phyloP scores from a whole-genome alignment of 2,113 vertebrate genomes.

The Hydrolagus affinis region DNA sequence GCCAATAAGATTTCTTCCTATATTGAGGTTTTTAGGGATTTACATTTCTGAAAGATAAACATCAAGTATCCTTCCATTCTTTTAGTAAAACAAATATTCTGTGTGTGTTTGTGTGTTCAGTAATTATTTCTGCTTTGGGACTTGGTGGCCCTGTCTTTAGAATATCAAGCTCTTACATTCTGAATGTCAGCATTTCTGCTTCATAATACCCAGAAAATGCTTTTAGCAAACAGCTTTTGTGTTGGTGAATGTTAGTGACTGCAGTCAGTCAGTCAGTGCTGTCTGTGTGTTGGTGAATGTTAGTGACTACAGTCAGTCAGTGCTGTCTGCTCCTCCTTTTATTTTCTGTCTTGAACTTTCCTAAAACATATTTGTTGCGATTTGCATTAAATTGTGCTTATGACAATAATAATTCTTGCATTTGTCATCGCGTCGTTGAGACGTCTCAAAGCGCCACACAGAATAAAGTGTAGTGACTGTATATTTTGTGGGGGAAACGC shows the following conservation, averaged over 20 bases:
- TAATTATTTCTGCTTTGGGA: constrained; percentile 30
- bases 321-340: neutral
- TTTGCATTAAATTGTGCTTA: neutral
- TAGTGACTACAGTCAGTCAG: neutral
- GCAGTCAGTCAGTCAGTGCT: neutral
- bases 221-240: neutral
- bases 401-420: neutral
- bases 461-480: no score
- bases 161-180: neutral
- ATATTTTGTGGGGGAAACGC: no score
- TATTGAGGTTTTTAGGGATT: no score
- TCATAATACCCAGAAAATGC: neutral
- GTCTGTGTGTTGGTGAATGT: neutral
- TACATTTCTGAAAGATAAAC: no score
- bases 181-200: neutral
- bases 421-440: no score
- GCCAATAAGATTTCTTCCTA: no score
- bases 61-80: no score
- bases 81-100: no score
- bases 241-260: neutral
- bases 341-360: neutral
- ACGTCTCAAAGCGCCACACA: no score
- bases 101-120: neutral
- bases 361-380: no score
- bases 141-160: neutral